Percentiles rank a stretch among this genome's conserved stretches.
These are phyloP conservation scores for Luffia ferchaultella DNA, from an alignment of 2,888 invertebrate genomes.

Conservation along the genomic window DNA sequence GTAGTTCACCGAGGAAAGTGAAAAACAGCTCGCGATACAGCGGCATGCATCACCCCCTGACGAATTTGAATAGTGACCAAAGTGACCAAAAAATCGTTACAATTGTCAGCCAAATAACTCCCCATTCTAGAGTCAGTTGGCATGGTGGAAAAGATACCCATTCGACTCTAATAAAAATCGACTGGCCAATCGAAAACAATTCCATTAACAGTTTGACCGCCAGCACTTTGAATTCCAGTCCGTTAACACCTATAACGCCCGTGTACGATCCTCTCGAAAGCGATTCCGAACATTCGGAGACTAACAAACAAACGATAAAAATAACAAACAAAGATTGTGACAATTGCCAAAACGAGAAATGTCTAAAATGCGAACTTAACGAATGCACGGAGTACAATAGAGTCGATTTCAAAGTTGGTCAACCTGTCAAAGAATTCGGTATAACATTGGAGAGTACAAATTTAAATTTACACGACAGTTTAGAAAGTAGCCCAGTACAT, in stretches of 20 bases:
- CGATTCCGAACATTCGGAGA: conserved; percentile 47
- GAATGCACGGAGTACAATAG: conserved; percentile 37
- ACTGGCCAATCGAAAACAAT: conserved; percentile 50
- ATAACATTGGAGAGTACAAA: conserved; percentile 18
- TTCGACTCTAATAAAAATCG: conserved; percentile 52
- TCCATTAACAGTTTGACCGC: conserved; percentile 33
- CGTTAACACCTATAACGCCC: conserved; percentile 41
- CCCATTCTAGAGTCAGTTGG: conserved; percentile 38
- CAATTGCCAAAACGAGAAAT: conserved; percentile 36
- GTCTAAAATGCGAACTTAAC: conserved; percentile 50
- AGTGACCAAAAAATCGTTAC: conserved; percentile 22
- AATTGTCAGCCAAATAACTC: conserved; percentile 12
- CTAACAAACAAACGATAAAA: conserved; percentile 45
- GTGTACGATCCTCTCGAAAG: conserved; percentile 50
- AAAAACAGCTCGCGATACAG: conserved; percentile 40
- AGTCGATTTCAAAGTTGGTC: conserved; percentile 6
- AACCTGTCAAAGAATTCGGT: conserved; percentile 13
- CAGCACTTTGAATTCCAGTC: conserved; percentile 41
- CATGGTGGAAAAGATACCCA: conserved; percentile 50
- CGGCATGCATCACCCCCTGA: conserved; percentile 34
- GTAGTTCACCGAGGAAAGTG: conserved; percentile 49
- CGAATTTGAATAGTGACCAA: conserved; percentile 3
- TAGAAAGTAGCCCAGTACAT: conserved; percentile 42
- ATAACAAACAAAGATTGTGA: conserved; percentile 26
- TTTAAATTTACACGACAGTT: conserved; percentile 27